Base-by-base conservation (phyloP, 2,797 vertebrate genomes). In the Otus scops region DNA sequence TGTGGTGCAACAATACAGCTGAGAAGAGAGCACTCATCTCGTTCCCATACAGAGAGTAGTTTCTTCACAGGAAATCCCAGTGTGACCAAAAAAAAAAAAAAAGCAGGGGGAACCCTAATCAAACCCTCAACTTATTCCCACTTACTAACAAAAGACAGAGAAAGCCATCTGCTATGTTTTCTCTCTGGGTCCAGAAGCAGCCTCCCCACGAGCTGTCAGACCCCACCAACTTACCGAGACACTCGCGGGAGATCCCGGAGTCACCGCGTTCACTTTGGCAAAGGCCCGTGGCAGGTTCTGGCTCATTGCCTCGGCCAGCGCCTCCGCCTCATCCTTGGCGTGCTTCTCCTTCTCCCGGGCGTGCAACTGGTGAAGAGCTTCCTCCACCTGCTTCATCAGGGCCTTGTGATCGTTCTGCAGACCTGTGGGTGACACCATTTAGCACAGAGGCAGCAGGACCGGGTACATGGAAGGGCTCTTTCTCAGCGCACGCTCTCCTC, bases 381-480 rank as follows among this genome's bases (percentile, higher is more conserved):
- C 98, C 93, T 99, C 99, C 50, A 99, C 99, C 95, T 99, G 98
- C 65, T 97, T 96, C 99, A 99, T 99, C 91, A 99, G 96, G 4
- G 98, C 98, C 96, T 99, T 99, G 97, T 99, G 99, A 50, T 99
- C 99, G 0, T 99, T 99, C 98, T 99, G 99, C 94, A 99, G 73
- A 97, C 99, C 99, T 99, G 95, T 0, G 43, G 61, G 53, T 23
- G 39, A 91, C 76, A 63, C 12, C n/a, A 3, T 10, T 10, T 3
- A 80, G 71, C 21, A 6, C n/a, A 4, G 3, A 4, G 47, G 63
- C 13, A 75, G 21, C 32, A 8, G 93, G 20, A 74, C 6, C 0
- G 36, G n/a, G 2, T 11, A 30, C 24, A 10, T 3, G 56, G 1
- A 13, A 24, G 24, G 34, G 24, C 6, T 54, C 17, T 20, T 14